Conservation (phyloP, 2,888 invertebrate genomes). For the Spodoptera exigua region DNA sequence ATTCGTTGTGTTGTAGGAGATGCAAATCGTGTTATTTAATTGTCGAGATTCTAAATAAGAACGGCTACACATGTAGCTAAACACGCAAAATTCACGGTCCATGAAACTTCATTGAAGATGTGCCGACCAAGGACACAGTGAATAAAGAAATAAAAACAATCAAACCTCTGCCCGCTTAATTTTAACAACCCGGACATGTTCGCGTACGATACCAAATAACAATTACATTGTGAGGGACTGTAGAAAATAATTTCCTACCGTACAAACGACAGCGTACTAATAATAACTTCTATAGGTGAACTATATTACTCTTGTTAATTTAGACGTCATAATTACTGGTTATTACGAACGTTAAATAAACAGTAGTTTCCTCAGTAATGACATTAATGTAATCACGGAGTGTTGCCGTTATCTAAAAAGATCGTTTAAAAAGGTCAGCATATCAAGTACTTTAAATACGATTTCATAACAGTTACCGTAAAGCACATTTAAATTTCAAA, state of each 20-base stretch:
- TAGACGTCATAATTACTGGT: constrained; percentile 28
- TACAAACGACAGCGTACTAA: constrained; percentile 39
- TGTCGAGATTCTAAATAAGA: constrained; percentile 29
- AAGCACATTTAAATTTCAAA: constrained; percentile 72
- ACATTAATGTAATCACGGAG: constrained; percentile 30
- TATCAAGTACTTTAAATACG: constrained; percentile 52
- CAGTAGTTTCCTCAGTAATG: constrained; percentile 27
- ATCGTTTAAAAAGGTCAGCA: constrained; percentile 48
- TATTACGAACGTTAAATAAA: constrained; percentile 20
- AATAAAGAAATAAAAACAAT: constrained; percentile 69
- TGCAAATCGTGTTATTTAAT: constrained; percentile 1
- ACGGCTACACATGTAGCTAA: constrained; percentile 34
- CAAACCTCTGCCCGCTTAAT: constrained; percentile 63
- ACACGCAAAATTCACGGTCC: constrained; percentile 77
- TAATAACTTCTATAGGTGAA: constrained; percentile 32
- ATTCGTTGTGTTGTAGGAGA: not conserved
- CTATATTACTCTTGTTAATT: constrained; percentile 25
- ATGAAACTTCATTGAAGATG: constrained; percentile 75
- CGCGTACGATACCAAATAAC: constrained; percentile 55
- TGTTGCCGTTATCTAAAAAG: constrained; percentile 32
- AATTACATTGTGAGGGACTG: constrained; percentile 50
- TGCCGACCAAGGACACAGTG: constrained; percentile 71
- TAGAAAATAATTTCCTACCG: constrained; percentile 59
- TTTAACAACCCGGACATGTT: constrained; percentile 61
- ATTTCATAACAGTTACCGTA: constrained; percentile 59